Conservation (phyloP, 2,888 invertebrate species). For the Amphipoea lucens region DNA sequence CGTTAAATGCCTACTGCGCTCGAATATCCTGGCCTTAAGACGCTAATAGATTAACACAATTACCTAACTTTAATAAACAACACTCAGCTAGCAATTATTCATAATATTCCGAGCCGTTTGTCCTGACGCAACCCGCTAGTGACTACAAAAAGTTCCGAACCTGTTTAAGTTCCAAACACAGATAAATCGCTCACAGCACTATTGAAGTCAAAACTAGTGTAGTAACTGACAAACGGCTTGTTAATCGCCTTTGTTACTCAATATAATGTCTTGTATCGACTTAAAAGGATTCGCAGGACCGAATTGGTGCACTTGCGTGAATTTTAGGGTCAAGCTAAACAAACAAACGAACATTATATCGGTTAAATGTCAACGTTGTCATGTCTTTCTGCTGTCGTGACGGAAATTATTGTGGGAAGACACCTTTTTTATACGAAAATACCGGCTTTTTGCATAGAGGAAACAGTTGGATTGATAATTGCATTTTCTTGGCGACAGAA, state of each 20-base stretch:
- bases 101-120: conserved; percentile 40
- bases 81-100: conserved; percentile 52
- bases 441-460: conserved; percentile 50
- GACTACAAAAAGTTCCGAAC: conserved; percentile 65
- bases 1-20: too few relatives aligned
- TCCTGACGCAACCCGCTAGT: conserved; percentile 51
- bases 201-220: conserved; percentile 74
- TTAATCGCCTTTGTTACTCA: conserved; percentile 83
- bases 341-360: conserved; percentile 61
- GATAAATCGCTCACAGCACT: conserved; percentile 72
- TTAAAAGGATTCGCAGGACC: conserved; percentile 76
- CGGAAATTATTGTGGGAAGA: conserved; percentile 43
- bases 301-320: conserved; percentile 70
- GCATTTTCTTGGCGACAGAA: conserved; percentile 51
- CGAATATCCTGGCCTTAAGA: too few relatives aligned
- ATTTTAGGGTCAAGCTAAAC: conserved; percentile 69
- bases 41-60: conserved; percentile 44
- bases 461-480: conserved; percentile 55
- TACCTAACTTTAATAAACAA: conserved; percentile 50
- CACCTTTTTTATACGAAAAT: conserved; percentile 14
- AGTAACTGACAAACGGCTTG: conserved; percentile 83
- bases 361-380: conserved; percentile 66
- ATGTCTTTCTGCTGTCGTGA: conserved; percentile 18
- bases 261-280: conserved; percentile 81
- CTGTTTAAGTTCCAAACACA: conserved; percentile 73